Evolutionary conservation across 2,113 vertebrate species (phyloP).

Genomic region (Pyxicephalus adspersus): DNA sequence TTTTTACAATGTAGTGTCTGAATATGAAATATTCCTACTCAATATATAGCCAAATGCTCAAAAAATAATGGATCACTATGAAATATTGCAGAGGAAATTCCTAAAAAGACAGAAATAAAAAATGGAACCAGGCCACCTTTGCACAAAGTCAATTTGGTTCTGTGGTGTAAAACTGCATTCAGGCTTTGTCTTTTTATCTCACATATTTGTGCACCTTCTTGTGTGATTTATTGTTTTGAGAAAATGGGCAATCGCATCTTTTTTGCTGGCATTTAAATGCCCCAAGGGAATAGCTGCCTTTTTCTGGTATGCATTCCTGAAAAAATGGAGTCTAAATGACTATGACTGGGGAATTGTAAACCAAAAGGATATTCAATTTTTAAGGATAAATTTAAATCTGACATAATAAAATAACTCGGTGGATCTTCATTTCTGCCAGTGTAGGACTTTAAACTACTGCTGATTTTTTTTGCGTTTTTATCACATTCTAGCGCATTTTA

Average conservation of each 20-base stretch:
- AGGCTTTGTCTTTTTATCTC: neutral
- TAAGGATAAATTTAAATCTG: conserved; percentile 1
- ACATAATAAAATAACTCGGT: too few relatives aligned
- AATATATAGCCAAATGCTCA: neutral
- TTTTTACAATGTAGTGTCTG: too few relatives aligned
- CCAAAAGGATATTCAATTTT: conserved; percentile 32
- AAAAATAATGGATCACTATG: too few relatives aligned
- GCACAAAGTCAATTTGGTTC: neutral
- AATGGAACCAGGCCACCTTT: neutral
- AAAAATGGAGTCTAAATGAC: conserved; percentile 6
- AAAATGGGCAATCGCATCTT: neutral
- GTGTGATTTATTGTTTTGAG: conserved; percentile 10
- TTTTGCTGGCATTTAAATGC: neutral
- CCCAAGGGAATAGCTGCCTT: neutral
- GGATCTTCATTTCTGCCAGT: conserved; percentile 3
- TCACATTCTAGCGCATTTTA: conserved; percentile 31
- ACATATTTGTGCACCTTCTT: neutral
- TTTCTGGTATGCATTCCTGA: neutral
- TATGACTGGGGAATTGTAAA: conserved; percentile 23
- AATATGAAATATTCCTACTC: too few relatives aligned
- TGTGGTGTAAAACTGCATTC: neutral
- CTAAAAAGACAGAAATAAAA: too few relatives aligned
- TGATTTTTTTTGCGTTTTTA: conserved; percentile 32
- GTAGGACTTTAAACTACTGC: neutral
- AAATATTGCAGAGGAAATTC: too few relatives aligned